Evolutionary conservation across 2,797 vertebrate species (phyloP), one percentile per base, ranked within the genome.

Genomic region (Prunella strophiata): DNA sequence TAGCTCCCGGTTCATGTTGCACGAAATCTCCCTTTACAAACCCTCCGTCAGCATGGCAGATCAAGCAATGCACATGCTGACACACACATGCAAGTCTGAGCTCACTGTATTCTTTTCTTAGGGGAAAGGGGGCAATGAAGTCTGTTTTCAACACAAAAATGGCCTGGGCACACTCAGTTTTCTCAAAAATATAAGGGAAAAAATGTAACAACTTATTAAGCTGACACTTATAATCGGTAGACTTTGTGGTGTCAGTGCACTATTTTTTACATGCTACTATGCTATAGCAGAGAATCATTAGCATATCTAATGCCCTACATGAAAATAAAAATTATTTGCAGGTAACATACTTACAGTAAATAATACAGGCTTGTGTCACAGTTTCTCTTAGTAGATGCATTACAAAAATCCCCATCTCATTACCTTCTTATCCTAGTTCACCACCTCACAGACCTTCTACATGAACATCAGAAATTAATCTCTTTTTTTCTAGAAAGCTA

Each of bases 151-250:
- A 61, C 19, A 27, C 16, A 42, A 42, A 55, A 75, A 40, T 3
- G 36, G 27, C n/a, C 30, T 18, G 20, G 43, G 58, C 40, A 58
- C 0, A 0, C 47, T 72, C 16, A 9, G 29, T 11, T 50, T 74
- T 67, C 55, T 74, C 77, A 52, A 68, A 88, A 94, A 71, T 17
- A 38, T 0, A 47, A 77, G 42, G 29, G 47, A 45, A 77, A 68
- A 86, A 92, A 32, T 2, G 3, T 8, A 43, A 19, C 30, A 52
- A 43, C 4, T 54, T 38, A 76, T 19, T 78, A 75, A 86, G 70
- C 38, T 13, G 8, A 34, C 38, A 50, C 20, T 43, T 61, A 34
- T 15, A 74, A 55, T 25, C 20, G 13, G 26, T 6, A 36, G 47
- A 36, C 27, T n/a, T 47, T 38, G 34, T 68, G 66, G 42, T 16